Base-by-base conservation (phyloP, 2,797 vertebrate species). In the Lophotriccus pileatus region DNA sequence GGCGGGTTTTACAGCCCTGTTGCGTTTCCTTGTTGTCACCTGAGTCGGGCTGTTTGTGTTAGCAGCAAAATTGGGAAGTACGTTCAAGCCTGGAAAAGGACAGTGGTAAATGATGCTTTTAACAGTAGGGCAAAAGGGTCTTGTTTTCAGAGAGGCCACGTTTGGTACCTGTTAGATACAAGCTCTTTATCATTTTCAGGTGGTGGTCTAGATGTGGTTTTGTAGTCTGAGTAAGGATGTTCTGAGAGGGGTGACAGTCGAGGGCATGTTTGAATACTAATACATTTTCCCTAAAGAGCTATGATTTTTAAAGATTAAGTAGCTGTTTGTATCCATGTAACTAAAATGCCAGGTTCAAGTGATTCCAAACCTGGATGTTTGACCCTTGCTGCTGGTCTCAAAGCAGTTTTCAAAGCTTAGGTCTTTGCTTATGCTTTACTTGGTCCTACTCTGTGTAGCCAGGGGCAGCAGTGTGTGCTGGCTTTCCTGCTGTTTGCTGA, bases 101-200 rank as follows among this genome's bases (percentile, higher is more conserved):
- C 77, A 60, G 25, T 27, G 1, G 3, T 8, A 46, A 52, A 37
- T 16, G 13, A 3, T 7, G 52, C 8, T 83, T 55, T 15, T 15
- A 9, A 12, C 2, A n/a, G 28, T 4, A 9, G 10, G 23, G 25
- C 28, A 27, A 23, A 69, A n/a, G 34, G 25, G 12, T 19, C 21
- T 6, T 62, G 7, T 50, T 50, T 62, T 50, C 27, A 19, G 63
- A 43, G 22, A 39, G 52, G 2, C 20, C 12, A 0, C 2, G 3
- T 44, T 52, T 67, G 32, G n/a, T 69, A 30, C 32, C 24, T 39
- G 27, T 63, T 79, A 39, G 39, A 24, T 5, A 3, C 4, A 41
- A 37, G 43, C 3, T 12, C 22, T 47, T 9, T 52, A 7, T 9
- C 0, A 0, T 28, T 69, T 93, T 47, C 37, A 43, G 0, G 14